A percentile compares a stretch with the other conserved stretches of the same genome.
Conservation (phyloP, 2,113 vertebrate species). For the Pyxicephalus adspersus region DNA sequence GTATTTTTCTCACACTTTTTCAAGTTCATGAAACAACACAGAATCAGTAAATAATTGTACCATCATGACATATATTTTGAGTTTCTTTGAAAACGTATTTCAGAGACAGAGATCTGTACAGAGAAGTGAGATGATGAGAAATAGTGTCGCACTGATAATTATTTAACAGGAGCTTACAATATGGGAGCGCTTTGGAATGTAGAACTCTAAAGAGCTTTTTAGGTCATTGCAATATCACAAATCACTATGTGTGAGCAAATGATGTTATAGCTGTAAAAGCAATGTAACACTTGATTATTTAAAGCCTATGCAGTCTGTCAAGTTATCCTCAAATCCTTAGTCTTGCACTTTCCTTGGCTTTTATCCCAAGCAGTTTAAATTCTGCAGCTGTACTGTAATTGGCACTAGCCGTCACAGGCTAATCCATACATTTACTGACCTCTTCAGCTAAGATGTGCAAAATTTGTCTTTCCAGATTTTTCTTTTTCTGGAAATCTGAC, state of each 20-base stretch:
- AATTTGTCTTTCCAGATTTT: no score
- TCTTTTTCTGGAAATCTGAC: no score
- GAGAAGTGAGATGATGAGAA: neutral
- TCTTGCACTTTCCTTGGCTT: slow-evolving; percentile 3
- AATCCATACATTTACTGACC: slow-evolving; percentile 12
- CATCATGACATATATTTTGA: neutral
- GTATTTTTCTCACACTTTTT: no score
- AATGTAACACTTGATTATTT: slow-evolving; percentile 39
- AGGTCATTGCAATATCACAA: slow-evolving; percentile 28
- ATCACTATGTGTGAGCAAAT: slow-evolving; percentile 24
- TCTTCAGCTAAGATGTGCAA: neutral
- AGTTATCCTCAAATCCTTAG: slow-evolving; percentile 18
- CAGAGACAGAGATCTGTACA: neutral
- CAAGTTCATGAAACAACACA: no score
- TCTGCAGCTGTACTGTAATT: slow-evolving; percentile 27
- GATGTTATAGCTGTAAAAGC: slow-evolving; percentile 30
- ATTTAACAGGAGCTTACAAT: slow-evolving; percentile 1
- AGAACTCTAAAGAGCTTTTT: slow-evolving; percentile 18
- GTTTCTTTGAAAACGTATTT: neutral
- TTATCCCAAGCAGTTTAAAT: slow-evolving; percentile 32
- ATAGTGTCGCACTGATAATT: neutral
- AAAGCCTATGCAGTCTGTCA: slow-evolving; percentile 34
- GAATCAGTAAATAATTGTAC: no score
- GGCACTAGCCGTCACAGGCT: neutral
- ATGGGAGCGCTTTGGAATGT: slow-evolving; percentile 4